A percentile compares a stretch with the other conserved stretches of the same genome.
Conservation (phyloP, 2,113 vertebrate species). For the Gymnarchus niloticus region DNA sequence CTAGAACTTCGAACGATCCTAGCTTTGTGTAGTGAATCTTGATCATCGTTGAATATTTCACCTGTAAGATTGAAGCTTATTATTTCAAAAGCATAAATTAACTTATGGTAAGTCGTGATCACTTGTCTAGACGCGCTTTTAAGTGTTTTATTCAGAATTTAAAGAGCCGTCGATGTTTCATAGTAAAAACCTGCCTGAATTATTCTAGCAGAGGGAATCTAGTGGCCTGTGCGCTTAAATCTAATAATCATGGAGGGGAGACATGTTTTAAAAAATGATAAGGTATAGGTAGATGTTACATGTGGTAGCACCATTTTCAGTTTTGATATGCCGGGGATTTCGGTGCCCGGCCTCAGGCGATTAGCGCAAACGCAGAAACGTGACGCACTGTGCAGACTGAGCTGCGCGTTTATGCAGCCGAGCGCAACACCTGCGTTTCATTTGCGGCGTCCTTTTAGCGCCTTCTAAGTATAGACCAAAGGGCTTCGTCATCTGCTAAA, state of each 20-base stretch:
- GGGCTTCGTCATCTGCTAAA: conserved; percentile 14
- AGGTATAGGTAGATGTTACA: neutral
- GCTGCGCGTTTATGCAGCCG: neutral
- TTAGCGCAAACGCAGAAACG: neutral
- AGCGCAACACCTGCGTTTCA: neutral
- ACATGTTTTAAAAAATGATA: neutral
- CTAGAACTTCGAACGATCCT: neutral
- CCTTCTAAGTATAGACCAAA: neutral
- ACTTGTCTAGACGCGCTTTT: neutral
- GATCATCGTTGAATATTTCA: neutral
- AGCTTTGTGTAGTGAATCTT: neutral
- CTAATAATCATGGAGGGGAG: neutral
- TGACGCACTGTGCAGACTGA: neutral
- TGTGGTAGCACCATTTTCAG: neutral
- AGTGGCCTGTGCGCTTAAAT: neutral
- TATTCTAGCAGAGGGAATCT: neutral
- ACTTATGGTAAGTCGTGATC: neutral
- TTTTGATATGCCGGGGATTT: neutral
- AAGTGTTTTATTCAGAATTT: neutral
- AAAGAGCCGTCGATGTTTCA: neutral
- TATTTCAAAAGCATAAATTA: neutral
- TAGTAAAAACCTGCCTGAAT: neutral
- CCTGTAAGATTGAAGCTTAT: neutral
- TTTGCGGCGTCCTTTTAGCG: neutral
- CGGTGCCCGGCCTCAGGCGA: neutral